A percentile compares a stretch with the other conserved stretches of the same genome.
phyloP scores from a whole-genome alignment of 2,888 invertebrate species.

The Capitulum mitella region DNA sequence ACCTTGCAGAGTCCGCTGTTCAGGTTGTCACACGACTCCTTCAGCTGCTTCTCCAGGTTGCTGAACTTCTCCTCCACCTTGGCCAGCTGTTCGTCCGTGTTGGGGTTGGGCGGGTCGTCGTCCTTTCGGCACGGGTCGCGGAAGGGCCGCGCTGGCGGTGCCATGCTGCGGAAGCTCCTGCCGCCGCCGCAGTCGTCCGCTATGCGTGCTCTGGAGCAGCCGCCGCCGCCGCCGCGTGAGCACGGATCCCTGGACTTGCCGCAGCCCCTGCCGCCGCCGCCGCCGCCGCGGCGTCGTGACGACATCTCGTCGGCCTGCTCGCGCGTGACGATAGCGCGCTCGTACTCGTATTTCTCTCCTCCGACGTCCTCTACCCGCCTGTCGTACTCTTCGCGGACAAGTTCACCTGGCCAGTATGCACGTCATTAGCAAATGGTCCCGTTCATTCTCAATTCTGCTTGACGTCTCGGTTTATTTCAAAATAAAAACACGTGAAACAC shows the following conservation, averaged over 20 bases:
- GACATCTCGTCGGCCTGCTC: neutral
- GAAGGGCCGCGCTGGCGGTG: neutral
- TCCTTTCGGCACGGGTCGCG: constrained; percentile 18
- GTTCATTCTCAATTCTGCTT: no score
- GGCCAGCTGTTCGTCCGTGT: neutral
- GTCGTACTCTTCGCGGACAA: neutral
- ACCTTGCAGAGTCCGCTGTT: constrained; percentile 12
- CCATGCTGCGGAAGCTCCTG: neutral
- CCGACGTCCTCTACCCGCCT: constrained; percentile 1
- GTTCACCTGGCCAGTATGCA: neutral
- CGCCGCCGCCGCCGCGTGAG: neutral
- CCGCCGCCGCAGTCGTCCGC: neutral
- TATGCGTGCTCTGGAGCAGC: neutral
- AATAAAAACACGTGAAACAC: no score
- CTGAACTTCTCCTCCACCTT: constrained; percentile 20
- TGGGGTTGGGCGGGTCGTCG: neutral
- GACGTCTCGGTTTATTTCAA: no score
- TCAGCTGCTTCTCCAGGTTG: constrained; percentile 10
- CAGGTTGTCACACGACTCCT: constrained; percentile 13
- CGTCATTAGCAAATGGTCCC: no score
- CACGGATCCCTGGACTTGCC: neutral
- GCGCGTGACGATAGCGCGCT: constrained; percentile 3
- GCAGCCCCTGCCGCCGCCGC: neutral
- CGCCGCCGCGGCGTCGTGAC: neutral
- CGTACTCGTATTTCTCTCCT: constrained; percentile 18